Base-by-base conservation (phyloP, 2,888 invertebrate species). In the Dryococelus australis region DNA sequence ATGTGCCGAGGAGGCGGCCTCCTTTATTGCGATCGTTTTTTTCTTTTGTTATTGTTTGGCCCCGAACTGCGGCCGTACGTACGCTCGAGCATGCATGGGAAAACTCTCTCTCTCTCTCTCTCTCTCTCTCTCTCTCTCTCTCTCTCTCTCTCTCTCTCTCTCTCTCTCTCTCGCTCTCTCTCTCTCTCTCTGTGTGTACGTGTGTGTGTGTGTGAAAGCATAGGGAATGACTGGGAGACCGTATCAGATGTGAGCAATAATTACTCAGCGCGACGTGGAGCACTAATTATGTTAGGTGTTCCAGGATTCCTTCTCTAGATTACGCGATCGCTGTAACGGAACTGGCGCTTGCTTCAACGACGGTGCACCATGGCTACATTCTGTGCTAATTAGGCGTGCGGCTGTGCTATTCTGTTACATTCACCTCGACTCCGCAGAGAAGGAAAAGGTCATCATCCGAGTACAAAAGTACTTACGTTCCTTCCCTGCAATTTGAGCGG, bases 241-340 rank as follows among this genome's bases (percentile, higher is more conserved):
- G 65, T 65, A 65, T 65, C 65, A 65, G 65, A 65, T 65, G 65
- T n/a, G 65, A 65, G 65, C n/a, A n/a, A 65, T 65, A 65, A 65
- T 65, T 65, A 65, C 65, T 65, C 65, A 16, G 65, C 65, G 65
- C 65, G 65, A 65, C 65, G 20, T n/a, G 65, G 24, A n/a, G 65
- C 65, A n/a, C 24, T 65, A 65, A 65, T 65, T 65, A 65, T 65
- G 65, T 65, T 65, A 24, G 65, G 65, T n/a, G 65, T n/a, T 65
- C 65, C n/a, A n/a, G 65, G 65, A 65, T 65, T 65, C 65, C 65
- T 65, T 65, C 65, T 65, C 65, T n/a, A 65, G 65, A 65, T 65
- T 65, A 65, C 65, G 65, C 20, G 20, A 65, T 65, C 65, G 6
- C 65, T 65, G 65, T 65, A n/a, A 65, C 65, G 65, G 65, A 65